phyloP scores from a whole-genome alignment of 2,888 invertebrate species.

The Sinelater perroti region DNA sequence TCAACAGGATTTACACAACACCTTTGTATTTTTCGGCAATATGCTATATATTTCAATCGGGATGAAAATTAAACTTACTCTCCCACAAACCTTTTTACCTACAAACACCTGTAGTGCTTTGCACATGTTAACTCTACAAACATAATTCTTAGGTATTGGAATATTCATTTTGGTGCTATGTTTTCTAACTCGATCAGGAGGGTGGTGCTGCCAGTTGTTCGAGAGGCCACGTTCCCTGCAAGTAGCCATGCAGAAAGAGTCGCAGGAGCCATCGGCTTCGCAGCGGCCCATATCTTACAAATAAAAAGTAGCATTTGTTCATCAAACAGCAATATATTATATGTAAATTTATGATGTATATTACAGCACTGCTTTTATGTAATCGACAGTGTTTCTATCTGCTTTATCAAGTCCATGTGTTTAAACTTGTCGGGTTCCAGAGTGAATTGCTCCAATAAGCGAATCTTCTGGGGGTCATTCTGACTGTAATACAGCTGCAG shows the following conservation, averaged over 20 bases:
- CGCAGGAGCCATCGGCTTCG: background rate
- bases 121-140: background rate
- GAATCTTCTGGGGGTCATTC: slow-evolving; percentile 68
- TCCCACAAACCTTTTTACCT: background rate
- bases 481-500: slow-evolving; percentile 84
- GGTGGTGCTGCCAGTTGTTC: slow-evolving; percentile 37
- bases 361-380: background rate
- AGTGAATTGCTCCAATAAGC: slow-evolving; percentile 75
- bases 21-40: background rate
- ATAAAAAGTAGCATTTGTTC: background rate
- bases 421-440: slow-evolving; percentile 77
- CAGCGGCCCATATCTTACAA: background rate
- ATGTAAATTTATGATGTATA: slow-evolving; percentile 1
- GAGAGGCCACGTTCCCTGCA: background rate
- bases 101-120: background rate
- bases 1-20: background rate
- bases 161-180: slow-evolving; percentile 30
- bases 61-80: background rate
- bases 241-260: background rate
- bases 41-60: background rate
- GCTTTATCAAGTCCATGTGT: slow-evolving; percentile 81
- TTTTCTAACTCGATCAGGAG: slow-evolving; percentile 28
- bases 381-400: slow-evolving; percentile 72
- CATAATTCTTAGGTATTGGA: slow-evolving; percentile 25
- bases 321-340: background rate